A percentile compares a stretch with the other conserved stretches of the same genome.
These are phyloP conservation scores for Amblyornis subalaris DNA, from an alignment of 2,113 vertebrate species.

Conservation along the genomic window DNA sequence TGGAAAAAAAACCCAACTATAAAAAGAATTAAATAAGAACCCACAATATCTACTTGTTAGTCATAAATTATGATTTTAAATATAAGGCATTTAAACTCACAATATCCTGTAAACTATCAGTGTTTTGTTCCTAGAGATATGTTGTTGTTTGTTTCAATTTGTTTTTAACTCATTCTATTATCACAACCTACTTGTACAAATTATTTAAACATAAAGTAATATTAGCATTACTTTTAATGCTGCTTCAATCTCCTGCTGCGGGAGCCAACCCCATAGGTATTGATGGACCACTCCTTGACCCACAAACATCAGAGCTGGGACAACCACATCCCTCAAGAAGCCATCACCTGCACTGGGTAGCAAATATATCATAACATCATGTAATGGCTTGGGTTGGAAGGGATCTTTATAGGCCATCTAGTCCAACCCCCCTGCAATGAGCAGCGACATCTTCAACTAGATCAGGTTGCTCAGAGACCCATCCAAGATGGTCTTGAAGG, in stretches of 20 bases:
- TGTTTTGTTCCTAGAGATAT: constrained; percentile 66
- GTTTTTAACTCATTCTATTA: constrained; percentile 64
- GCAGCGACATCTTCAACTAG: background rate
- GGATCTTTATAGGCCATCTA: background rate
- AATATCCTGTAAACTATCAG: constrained; percentile 99
- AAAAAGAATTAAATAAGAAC: constrained; percentile 96
- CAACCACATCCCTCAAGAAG: no score
- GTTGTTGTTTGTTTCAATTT: background rate
- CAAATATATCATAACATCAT: background rate
- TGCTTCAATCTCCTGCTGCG: constrained; percentile 29
- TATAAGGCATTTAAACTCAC: constrained; percentile 99
- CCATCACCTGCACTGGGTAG: no score
- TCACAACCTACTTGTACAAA: constrained; percentile 63
- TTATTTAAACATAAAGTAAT: constrained; percentile 48
- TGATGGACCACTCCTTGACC: background rate
- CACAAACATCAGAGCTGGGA: constrained; percentile 13
- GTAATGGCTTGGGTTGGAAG: background rate
- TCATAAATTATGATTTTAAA: constrained; percentile 99
- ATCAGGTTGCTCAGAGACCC: background rate
- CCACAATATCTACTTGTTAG: constrained; percentile 98
- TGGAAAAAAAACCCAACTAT: constrained; percentile 84
- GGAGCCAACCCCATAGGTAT: constrained; percentile 10
- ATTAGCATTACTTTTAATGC: background rate
- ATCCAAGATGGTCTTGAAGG: background rate
- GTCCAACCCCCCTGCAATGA: background rate